A percentile compares a stretch with the other conserved stretches of the same genome.
Evolutionary conservation across 1,140 invertebrate species (phyloP).

Genomic region (Temnothorax longispinosus): DNA sequence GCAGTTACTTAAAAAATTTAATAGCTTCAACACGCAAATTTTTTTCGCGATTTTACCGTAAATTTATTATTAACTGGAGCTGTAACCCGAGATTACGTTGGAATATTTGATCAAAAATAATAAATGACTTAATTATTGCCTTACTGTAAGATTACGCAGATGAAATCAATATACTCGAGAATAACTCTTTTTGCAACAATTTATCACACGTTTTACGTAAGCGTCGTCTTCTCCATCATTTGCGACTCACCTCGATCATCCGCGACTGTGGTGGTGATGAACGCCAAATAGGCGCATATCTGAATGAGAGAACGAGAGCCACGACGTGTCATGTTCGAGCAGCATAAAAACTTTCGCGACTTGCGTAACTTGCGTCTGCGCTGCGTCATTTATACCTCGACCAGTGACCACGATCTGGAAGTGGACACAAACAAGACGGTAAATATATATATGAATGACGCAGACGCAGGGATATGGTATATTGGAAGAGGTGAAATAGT

Average conservation of each 20-base stretch:
- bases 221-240: neutral
- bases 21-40: neutral
- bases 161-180: neutral
- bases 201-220: neutral
- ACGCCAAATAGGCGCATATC: conserved; percentile 9
- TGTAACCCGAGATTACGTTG: neutral
- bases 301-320: neutral
- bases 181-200: neutral
- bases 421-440: neutral
- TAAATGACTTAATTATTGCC: too few species aligned
- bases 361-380: neutral
- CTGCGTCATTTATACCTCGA: conserved; percentile 29
- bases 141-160: neutral
- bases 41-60: neutral
- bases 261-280: neutral
- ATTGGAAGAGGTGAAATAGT: neutral
- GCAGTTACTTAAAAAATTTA: neutral
- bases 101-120: neutral
- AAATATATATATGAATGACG: neutral
- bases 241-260: conserved; percentile 13
- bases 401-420: neutral
- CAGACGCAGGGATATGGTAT: neutral
- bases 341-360: neutral
- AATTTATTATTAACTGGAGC: neutral
- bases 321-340: conserved; percentile 30